phyloP scores from a whole-genome alignment of 92 coral and sea anemone species.

The Heliopora coerulea region DNA sequence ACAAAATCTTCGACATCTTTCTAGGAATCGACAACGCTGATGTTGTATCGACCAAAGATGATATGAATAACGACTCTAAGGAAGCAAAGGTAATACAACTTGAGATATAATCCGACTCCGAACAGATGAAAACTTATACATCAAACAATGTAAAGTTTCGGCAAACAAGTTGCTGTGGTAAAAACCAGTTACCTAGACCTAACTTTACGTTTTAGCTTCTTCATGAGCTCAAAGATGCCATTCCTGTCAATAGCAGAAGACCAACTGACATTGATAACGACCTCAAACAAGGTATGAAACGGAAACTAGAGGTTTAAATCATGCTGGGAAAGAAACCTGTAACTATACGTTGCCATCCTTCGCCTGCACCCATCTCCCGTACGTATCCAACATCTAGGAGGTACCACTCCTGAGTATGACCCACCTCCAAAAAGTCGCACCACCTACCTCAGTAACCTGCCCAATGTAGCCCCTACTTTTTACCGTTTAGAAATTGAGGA shows the following conservation, averaged over 20 bases:
- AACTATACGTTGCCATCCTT: too few species aligned
- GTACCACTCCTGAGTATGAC: too few species aligned
- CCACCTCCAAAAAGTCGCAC: too few species aligned
- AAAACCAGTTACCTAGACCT: neutral
- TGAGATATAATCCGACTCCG: neutral
- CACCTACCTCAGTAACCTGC: too few species aligned
- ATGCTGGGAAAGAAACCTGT: too few species aligned
- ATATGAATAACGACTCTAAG: conserved; percentile 3
- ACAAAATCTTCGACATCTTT: neutral
- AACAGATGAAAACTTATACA: too few species aligned
- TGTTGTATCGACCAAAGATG: neutral
- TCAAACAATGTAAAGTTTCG: too few species aligned
- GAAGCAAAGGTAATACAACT: conserved; percentile 13
- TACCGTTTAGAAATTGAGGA: conserved; percentile 67
- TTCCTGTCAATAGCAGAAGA: conserved; percentile 25
- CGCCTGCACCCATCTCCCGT: too few species aligned
- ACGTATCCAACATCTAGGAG: too few species aligned
- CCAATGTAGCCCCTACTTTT: neutral
- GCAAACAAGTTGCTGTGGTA: too few species aligned
- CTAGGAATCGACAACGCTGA: conserved; percentile 11
- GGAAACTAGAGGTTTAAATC: too few species aligned
- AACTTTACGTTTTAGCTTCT: conserved; percentile 9
- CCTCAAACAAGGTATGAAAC: conserved; percentile 8
- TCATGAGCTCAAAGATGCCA: conserved; percentile 26
- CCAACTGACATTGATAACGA: conserved; percentile 29